These are phyloP conservation scores for Bombus difficillimus DNA, from an alignment of 1,140 invertebrate species.

Conservation along the genomic window DNA sequence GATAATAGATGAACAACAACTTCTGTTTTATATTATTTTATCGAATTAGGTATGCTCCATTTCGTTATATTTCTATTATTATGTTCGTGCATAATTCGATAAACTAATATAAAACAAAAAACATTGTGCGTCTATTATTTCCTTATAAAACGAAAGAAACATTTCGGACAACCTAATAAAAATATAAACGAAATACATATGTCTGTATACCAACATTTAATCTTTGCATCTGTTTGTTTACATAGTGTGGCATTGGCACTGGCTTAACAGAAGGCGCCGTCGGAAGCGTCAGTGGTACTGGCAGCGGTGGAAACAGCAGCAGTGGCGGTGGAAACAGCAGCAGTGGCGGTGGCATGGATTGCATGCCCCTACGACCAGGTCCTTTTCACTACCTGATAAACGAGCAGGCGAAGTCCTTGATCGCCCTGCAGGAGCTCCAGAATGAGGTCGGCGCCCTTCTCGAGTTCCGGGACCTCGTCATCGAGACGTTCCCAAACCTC, in stretches of 20 bases:
- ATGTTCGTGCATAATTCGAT: too few relatives aligned
- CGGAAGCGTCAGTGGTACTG: constrained; percentile 78
- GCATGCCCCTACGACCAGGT: constrained; percentile 86
- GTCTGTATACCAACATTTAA: not conserved
- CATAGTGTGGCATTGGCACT: constrained; percentile 76
- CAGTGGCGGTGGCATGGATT: constrained; percentile 87
- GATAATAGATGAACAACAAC: too few relatives aligned
- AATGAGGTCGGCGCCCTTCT: constrained; percentile 94
- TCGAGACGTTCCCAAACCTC: constrained; percentile 94
- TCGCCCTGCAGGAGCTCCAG: constrained; percentile 91
- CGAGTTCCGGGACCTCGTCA: constrained; percentile 94
- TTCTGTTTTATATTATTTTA: too few relatives aligned
- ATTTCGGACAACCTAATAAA: too few relatives aligned
- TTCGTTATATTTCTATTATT: too few relatives aligned
- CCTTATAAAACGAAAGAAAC: too few relatives aligned
- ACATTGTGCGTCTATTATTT: too few relatives aligned
- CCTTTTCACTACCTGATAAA: constrained; percentile 91
- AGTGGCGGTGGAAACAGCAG: constrained; percentile 82
- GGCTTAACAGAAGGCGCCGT: constrained; percentile 75
- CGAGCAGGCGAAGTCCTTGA: constrained; percentile 91
- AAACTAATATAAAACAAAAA: too few relatives aligned
- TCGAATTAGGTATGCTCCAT: too few relatives aligned
- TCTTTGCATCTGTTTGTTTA: not conserved
- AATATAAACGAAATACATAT: not conserved
- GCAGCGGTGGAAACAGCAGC: constrained; percentile 80